Base-by-base conservation (phyloP, 2,113 vertebrate species). In the Miniopterus natalensis region DNA sequence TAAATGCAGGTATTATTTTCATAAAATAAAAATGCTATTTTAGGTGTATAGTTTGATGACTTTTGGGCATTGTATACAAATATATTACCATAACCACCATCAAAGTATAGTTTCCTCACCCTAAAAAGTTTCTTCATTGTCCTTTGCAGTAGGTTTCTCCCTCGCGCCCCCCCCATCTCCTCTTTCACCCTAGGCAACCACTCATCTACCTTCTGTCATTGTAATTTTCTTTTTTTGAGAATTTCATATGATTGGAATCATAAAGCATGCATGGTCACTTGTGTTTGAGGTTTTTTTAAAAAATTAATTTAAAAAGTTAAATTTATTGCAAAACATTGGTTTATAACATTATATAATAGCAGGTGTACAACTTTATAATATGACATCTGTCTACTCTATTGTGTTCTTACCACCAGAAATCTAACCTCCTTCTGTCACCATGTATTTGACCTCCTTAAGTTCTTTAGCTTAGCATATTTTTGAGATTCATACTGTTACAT, bases 1-100 rank as follows among this genome's bases (percentile, higher is more conserved):
- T 42, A 65, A 31, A 75, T 77, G 29, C 42, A 74, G 31, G 2
- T 68, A 36, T 68, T 80, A 40, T 36, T 83, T 89, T 79, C 65
- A 65, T 55, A 85, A 84, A 88, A 31, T 92, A 49, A 90, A 90
- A 95, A 51, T 47, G 6, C 27, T 17, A 66, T 88, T 86, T 96
- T 86, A 70, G 86, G 2, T 81, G n/a, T 92, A 47, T 61, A 61
- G 31, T 95, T 80, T 57, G 80, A 75, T 90, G 53, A 86, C 49
- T 83, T 93, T 91, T 88, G 40, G 40, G 70, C 36, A 42, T 78
- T 86, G 21, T 84, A 8, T 87, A 36, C 27, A 79, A 77, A 31
- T 65, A 5, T 25, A 14, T 87, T 78, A 42, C 20, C 14, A 25
- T 36, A 27, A 51, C n/a, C 5, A 31, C 20, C 20, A 73, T 73